Base-by-base conservation (phyloP, 1,140 invertebrate genomes). In the Yoshiicerus persimilis region DNA sequence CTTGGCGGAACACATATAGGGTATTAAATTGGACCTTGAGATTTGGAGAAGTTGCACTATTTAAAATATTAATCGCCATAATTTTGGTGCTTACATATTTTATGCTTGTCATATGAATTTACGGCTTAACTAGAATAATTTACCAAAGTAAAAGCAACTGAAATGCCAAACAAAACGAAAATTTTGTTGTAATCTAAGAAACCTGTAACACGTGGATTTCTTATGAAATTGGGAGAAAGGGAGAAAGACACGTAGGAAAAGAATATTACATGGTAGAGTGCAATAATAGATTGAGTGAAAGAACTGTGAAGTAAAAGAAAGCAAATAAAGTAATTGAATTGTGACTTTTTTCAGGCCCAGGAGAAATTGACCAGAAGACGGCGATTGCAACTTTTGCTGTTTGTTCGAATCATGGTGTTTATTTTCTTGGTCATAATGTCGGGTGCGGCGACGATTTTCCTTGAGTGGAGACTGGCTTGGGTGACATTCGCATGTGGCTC, bases 301-400 rank as follows among this genome's bases (percentile, higher is more conserved):
- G 32, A 36, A 66, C 2, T 47, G 27, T 16, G 83, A 84, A 47
- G 80, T 25, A 39, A 36, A 41, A 56, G 83, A 84, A 30, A 84
- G 11, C 23, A 84, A 84, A 84, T 47, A 62, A 84, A 84, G 27
- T 84, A 84, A 41, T 84, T 84, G 83, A 47, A 30, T 84, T 34
- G 41, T 87, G 80, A 39, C 27, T 87, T 87, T 87, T 90, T 88
- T 23, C 87, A 94, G 88, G 92, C 93, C 41, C 93, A 94, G 27
- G 93, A 94, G 89, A 95, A 94, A 91, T 94, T 95, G 93, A 93
- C 93, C 75, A 92, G 93, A 84, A 93, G 94, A 84, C 92, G 94
- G 41, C 92, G 92, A 20, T 91, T 95, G 66, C 95, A 95, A 90
- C 92, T 95, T 87, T 92, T 93, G 87, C 93, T 95, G 1, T 95